These are phyloP conservation scores for Hydroisotoma schaefferi DNA, from an alignment of 2,888 invertebrate genomes.

Conservation along the genomic window DNA sequence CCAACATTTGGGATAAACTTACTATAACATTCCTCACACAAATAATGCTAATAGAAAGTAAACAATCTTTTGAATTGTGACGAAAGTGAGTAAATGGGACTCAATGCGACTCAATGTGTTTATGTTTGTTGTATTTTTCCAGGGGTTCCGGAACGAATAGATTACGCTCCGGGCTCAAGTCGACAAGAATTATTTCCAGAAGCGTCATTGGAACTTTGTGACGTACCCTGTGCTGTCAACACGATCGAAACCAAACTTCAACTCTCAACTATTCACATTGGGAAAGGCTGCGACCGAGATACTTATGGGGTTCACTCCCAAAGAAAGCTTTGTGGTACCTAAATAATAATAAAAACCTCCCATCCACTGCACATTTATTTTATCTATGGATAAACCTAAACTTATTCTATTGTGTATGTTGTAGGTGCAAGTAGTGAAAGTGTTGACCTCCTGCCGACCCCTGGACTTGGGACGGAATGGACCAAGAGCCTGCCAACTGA, in stretches of 20 bases:
- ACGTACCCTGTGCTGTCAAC: constrained; percentile 54
- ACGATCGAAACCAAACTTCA: constrained; percentile 58
- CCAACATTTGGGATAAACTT: too few species aligned
- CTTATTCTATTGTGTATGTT: too few species aligned
- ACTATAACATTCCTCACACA: too few species aligned
- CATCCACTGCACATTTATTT: too few species aligned
- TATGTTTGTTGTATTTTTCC: constrained; percentile 53
- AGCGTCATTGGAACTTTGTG: constrained; percentile 63
- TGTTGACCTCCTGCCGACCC: constrained; percentile 79
- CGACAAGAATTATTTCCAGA: constrained; percentile 75
- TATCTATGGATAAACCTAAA: too few species aligned
- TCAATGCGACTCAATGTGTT: background rate
- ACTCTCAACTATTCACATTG: constrained; percentile 79
- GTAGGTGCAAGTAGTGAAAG: constrained; percentile 73
- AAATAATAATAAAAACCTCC: background rate
- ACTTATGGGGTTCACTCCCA: constrained; percentile 83
- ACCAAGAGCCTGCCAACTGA: constrained; percentile 77
- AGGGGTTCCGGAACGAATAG: constrained; percentile 77
- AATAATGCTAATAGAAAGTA: too few species aligned
- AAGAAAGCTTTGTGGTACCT: constrained; percentile 71
- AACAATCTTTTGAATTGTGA: too few species aligned
- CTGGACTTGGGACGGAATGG: constrained; percentile 72
- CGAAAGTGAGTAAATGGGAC: too few species aligned
- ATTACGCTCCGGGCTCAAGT: constrained; percentile 71
- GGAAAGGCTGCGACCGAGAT: constrained; percentile 94